Evolutionary conservation across 1,140 invertebrate genomes (phyloP), one percentile per base, ranked within the genome.

Genomic region (Musca domestica): DNA sequence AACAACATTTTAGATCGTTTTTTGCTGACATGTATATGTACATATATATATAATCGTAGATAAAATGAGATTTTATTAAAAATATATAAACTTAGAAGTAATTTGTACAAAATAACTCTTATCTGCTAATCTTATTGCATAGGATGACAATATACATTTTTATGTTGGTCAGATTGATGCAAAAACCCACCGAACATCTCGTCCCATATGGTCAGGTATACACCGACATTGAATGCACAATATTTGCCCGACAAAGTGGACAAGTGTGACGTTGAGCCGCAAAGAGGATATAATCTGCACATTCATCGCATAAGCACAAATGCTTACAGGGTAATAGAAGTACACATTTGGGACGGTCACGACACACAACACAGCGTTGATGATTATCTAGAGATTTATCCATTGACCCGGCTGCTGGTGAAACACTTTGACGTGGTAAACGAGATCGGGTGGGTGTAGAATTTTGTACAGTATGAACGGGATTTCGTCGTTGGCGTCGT

Each of bases 261-360:
- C 68, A 69, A n/a, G 12, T 23, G 30, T 41, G 27, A 20, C 27
- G 12, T 25, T 34, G 20, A 17, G 25, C 15, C 12, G 22, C 6
- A 20, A 52, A 27, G 6, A 51, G 19, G 6, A 68, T 64, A 54
- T 48, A 64, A 34, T 69, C 61, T 1, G 51, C 51, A 64, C 68
- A 69, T 27, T 66, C 56, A 12, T 66, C 63, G 22, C 68, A 69
- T 22, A 69, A 20, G 25, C 68, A 69, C n/a, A 69, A 34, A 69
- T 69, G 68, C 19, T 63, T 56, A 22, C 68, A 69, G 1, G 68
- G 68, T 17, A 66, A 17, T 0, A 69, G 27, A 0, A 69, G 30
- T 2, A 69, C 64, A 25, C 54, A 61, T 51, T 69, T 69, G 1
- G 52, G 49, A 14, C 56, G 51, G 20, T 69, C 68, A 15, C 64